Evolutionary conservation across 1,140 invertebrate species (phyloP).

Genomic region (Globodera ellingtonae): DNA sequence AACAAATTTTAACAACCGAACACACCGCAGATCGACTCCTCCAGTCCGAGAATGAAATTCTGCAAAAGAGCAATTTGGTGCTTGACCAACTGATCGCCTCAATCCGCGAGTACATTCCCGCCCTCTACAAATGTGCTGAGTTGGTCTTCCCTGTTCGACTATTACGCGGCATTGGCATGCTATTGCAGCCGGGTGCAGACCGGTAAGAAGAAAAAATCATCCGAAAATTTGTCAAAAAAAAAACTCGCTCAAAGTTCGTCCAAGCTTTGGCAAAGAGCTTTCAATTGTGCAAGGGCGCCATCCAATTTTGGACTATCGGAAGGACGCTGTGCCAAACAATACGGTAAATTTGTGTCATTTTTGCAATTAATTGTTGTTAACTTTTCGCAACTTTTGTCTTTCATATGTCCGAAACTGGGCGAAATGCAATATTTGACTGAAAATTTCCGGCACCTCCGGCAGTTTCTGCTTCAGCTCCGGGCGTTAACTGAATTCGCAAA

Average conservation of each 20-base stretch:
- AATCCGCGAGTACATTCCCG: constrained; percentile 35
- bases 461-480: too few relatives aligned
- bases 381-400: too few relatives aligned
- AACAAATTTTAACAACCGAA: neutral
- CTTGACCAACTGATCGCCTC: constrained; percentile 37
- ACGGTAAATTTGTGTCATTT: constrained; percentile 36
- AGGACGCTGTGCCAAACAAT: constrained; percentile 44
- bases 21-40: constrained; percentile 34
- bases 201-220: constrained; percentile 24
- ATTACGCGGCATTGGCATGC: constrained; percentile 41
- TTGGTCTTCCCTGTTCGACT: constrained; percentile 49
- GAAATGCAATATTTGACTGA: neutral
- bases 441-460: neutral
- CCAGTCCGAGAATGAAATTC: constrained; percentile 41
- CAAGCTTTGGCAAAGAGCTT: constrained; percentile 42
- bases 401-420: neutral
- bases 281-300: constrained; percentile 39
- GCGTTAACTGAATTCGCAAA: too few relatives aligned
- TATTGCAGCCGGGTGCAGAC: constrained; percentile 38
- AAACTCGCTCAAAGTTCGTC: constrained; percentile 36
- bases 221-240: neutral
- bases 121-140: constrained; percentile 45
- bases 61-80: constrained; percentile 44
- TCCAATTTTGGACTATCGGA: constrained; percentile 39
- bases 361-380: neutral